Conservation (phyloP, 2,797 vertebrate species). For the Fistularia tabacaria region DNA sequence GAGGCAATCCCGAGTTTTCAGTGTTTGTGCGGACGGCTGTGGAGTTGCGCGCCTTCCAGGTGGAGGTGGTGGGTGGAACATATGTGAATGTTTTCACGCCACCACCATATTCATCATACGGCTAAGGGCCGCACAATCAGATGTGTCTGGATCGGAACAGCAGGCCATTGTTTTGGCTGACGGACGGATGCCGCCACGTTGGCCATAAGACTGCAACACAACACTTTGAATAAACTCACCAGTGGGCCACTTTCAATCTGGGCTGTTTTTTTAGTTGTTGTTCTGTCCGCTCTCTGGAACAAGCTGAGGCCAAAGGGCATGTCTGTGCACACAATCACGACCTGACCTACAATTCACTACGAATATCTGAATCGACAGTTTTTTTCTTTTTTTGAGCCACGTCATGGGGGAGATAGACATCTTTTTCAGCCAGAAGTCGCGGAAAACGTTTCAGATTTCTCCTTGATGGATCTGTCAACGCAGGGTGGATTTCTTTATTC, state of each 20-base stretch:
- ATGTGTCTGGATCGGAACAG: slow-evolving; percentile 39
- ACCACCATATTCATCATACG: slow-evolving; percentile 54
- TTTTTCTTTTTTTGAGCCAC: no score
- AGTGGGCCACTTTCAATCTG: slow-evolving; percentile 8
- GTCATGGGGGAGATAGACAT: no score
- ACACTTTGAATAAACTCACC: not conserved
- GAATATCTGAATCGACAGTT: not conserved
- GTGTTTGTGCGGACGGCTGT: slow-evolving; percentile 43
- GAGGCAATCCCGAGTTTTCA: slow-evolving; percentile 55
- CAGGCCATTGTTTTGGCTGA: slow-evolving; percentile 52
- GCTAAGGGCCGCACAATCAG: slow-evolving; percentile 34
- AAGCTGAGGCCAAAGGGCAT: slow-evolving; percentile 32
- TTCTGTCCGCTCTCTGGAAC: slow-evolving; percentile 35
- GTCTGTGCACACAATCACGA: slow-evolving; percentile 22
- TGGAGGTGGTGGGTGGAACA: slow-evolving; percentile 57
- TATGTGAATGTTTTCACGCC: slow-evolving; percentile 43
- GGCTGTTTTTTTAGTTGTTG: slow-evolving; percentile 32
- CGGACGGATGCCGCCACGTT: slow-evolving; percentile 17
- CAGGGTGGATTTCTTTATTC: slow-evolving; percentile 95
- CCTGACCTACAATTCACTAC: slow-evolving; percentile 28
- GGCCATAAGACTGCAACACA: slow-evolving; percentile 8
- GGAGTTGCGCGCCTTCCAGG: slow-evolving; percentile 50
- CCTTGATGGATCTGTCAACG: not conserved
- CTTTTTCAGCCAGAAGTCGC: not conserved
- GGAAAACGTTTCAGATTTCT: not conserved